These are phyloP conservation scores for Trogon melanurus DNA, from an alignment of 2,113 vertebrate genomes.

Conservation along the genomic window DNA sequence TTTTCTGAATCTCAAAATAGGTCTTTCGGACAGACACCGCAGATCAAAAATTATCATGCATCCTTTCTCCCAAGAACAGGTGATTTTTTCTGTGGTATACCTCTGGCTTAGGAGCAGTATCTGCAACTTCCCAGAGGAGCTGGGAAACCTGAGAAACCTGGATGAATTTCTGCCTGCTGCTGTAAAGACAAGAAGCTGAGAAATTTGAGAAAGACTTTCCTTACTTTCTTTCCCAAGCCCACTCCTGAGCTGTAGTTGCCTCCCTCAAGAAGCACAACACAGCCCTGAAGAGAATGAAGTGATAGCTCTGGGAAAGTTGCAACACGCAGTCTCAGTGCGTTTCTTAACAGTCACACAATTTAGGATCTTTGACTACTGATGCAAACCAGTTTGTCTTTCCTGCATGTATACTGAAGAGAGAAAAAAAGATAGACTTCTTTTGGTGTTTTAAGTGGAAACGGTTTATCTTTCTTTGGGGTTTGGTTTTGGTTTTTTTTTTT, in stretches of 20 bases:
- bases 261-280: background rate
- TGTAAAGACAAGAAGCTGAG: background rate
- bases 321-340: background rate
- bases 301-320: background rate
- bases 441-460: background rate
- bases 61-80: background rate
- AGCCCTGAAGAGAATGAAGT: background rate
- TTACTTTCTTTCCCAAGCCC: background rate
- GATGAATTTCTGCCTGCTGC: background rate
- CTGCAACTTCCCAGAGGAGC: background rate
- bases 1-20: background rate
- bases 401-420: background rate
- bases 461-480: background rate
- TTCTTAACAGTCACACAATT: background rate
- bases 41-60: background rate
- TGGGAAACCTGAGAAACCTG: background rate
- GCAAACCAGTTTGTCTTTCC: background rate
- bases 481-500: background rate
- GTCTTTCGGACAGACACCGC: background rate
- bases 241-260: background rate
- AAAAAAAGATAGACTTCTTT: background rate
- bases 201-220: background rate
- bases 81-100: background rate
- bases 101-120: background rate
- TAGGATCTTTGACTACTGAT: background rate